Evolutionary conservation across 2,113 vertebrate genomes (phyloP).

Genomic region (Strix uralensis): DNA sequence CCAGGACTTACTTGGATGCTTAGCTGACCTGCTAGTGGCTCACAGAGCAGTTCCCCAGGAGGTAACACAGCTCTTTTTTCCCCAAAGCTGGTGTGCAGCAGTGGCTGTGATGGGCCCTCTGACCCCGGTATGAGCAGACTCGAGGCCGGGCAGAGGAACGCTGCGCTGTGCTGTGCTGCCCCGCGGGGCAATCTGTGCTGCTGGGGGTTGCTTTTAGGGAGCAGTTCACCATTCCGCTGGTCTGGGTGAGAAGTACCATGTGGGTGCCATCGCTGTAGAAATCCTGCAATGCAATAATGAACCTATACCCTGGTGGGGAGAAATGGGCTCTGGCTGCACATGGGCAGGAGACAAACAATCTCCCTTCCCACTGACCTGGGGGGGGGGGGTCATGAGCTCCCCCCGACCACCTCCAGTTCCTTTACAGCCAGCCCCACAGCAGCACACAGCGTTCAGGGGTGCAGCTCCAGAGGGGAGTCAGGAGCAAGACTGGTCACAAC

Average conservation of each 20-base stretch:
- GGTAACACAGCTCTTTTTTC: neutral
- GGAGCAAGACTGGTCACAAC: accelerated
- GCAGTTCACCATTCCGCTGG: neutral
- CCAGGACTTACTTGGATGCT: neutral
- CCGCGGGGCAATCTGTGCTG: neutral
- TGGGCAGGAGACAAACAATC: neutral
- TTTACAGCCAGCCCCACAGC: neutral
- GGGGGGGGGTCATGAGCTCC: neutral
- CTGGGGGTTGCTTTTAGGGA: neutral
- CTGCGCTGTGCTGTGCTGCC: neutral
- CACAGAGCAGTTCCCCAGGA: neutral
- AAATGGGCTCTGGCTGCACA: neutral
- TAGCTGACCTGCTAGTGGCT: neutral
- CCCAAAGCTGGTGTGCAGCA: neutral
- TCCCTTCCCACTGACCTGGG: neutral
- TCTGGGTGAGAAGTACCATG: neutral
- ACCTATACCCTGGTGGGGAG: neutral
- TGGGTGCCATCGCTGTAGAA: neutral
- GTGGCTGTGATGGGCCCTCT: neutral
- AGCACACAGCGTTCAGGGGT: neutral
- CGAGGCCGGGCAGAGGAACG: neutral
- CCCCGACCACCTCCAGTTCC: accelerated
- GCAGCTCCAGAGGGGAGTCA: neutral
- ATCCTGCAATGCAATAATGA: accelerated
- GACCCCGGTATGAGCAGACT: accelerated